Conservation (phyloP, 2,113 vertebrate genomes). For the Mus spicilegus region DNA sequence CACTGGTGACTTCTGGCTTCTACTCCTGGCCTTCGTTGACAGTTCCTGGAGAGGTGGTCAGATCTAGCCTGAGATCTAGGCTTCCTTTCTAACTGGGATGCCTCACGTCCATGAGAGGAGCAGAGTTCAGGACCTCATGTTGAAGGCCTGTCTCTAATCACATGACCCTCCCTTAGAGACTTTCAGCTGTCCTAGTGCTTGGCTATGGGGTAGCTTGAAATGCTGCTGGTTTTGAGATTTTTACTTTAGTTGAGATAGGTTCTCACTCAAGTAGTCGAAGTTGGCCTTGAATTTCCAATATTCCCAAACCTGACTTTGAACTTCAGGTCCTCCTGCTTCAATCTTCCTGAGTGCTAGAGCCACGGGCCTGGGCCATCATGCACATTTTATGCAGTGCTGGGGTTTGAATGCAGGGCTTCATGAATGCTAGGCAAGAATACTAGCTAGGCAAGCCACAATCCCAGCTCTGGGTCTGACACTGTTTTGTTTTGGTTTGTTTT, state of each 20-base stretch:
- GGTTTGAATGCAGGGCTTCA: neutral
- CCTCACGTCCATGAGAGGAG: neutral
- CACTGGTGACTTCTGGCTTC: neutral
- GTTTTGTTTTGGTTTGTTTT: neutral
- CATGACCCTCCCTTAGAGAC: neutral
- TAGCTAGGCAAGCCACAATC: neutral
- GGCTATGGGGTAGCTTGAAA: neutral
- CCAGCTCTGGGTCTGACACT: neutral
- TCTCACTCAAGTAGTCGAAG: neutral
- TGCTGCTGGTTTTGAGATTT: neutral
- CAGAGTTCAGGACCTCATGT: neutral
- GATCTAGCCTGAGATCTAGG: neutral
- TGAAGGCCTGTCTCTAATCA: neutral
- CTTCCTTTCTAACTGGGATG: neutral
- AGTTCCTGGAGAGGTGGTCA: neutral
- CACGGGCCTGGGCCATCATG: neutral
- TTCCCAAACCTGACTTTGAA: neutral
- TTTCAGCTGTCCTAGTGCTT: neutral
- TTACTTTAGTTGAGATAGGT: neutral
- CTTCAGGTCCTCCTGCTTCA: neutral
- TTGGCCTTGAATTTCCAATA: too few relatives aligned
- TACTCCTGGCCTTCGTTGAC: neutral
- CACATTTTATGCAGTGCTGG: neutral
- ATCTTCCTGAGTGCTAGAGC: neutral
- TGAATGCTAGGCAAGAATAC: neutral